Base-by-base conservation (phyloP, 2,797 vertebrate species). In the Arctocebus calabarensis region DNA sequence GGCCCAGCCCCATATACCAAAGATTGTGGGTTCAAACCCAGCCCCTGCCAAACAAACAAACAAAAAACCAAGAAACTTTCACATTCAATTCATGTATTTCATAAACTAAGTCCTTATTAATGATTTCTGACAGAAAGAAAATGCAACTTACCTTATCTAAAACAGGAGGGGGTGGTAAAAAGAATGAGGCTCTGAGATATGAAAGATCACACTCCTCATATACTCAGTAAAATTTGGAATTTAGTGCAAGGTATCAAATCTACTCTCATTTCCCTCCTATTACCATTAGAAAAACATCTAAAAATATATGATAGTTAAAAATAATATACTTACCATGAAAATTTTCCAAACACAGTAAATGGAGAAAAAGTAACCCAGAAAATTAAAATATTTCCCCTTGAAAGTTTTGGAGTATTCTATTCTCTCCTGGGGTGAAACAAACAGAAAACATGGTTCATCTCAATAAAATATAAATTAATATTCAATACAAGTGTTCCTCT, bases 331-430 rank as follows among this genome's bases (percentile, higher is more conserved):
- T 98, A 99, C 99, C 99, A 99, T 99, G 97, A 99, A 99, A 96
- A 99, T 99, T 98, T 99, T 99, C 99, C 99, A 99, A 96, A 99
- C 99, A 97, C 99, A 99, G 91, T 99, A 99, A 97, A 99, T 99
- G 95, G 99, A 99, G 98, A 99, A 99, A 98, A 99, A 99, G 95
- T 99, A 99, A 82, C 99, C 99, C 90, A 99, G 97, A 97, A 99
- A 99, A 98, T 99, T 99, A 40, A 99, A 99, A 97, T 99, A 99
- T 98, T 99, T 99, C 71, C 99, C 99, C 97, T 99, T 99, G 98
- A 99, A 99, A 94, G 99, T 99, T 98, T 99, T 99, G 11, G 99
- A 99, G 95, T 99, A 99, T 97, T 99, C 99, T 93, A 99, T 99
- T 97, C 99, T 99, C 95, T 99, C 99, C 99, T 99, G 94, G 27